These are phyloP conservation scores for Enhydra lutris DNA, from an alignment of 2,113 vertebrate species.

Conservation along the genomic window DNA sequence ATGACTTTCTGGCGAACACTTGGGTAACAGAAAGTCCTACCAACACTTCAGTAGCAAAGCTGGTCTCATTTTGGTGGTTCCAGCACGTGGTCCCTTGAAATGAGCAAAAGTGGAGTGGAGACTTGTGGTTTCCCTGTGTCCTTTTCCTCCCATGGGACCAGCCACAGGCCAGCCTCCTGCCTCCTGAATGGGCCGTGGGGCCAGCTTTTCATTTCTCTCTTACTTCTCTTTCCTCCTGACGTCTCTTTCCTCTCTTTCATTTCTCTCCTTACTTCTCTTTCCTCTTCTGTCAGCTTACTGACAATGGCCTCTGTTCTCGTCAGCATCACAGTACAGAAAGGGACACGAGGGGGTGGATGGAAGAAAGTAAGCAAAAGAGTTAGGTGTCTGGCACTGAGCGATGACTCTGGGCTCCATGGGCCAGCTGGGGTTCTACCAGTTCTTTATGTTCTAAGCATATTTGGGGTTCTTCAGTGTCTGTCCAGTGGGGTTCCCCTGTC, in stretches of 20 bases:
- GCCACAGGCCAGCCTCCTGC: neutral
- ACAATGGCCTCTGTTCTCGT: neutral
- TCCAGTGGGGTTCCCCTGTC: neutral
- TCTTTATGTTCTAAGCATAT: neutral
- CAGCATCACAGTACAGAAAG: neutral
- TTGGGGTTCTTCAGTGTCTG: neutral
- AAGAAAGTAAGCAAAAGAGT: neutral
- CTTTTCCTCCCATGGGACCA: neutral
- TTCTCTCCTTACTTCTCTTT: neutral
- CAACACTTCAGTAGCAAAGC: neutral
- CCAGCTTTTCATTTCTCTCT: neutral
- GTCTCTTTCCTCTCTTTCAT: neutral
- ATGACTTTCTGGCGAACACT: neutral
- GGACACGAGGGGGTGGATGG: neutral
- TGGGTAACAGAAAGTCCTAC: neutral
- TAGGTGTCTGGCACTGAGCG: neutral
- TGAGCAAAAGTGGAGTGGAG: neutral
- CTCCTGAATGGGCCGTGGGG: neutral
- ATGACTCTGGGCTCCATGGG: neutral
- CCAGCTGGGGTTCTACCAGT: neutral
- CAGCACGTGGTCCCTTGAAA: neutral
- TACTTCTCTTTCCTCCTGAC: neutral
- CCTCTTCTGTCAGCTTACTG: neutral
- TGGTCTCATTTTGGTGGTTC: neutral
- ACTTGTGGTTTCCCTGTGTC: neutral